These are phyloP conservation scores for Drosophila auraria DNA, from an alignment of 1,140 invertebrate species.

Conservation along the genomic window DNA sequence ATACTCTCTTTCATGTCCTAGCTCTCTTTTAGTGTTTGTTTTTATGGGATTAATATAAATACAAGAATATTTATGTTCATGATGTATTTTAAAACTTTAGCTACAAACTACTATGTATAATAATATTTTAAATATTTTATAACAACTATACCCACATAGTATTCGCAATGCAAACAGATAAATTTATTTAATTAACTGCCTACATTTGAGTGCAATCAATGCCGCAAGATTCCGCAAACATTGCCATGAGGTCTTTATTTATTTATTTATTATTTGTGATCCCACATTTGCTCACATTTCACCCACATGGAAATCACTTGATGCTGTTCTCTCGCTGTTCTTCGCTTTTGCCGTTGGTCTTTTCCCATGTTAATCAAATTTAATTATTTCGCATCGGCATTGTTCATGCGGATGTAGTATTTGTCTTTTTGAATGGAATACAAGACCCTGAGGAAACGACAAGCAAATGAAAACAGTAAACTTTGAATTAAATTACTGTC, in stretches of 20 bases:
- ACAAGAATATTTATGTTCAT: not conserved
- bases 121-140: not conserved
- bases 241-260: conserved; percentile 15
- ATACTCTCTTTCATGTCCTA: not conserved
- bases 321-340: conserved; percentile 16
- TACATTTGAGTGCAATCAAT: conserved; percentile 7
- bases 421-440: conserved; percentile 9
- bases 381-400: conserved; percentile 62
- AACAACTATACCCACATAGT: not conserved
- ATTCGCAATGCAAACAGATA: not conserved
- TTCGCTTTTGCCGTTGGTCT: conserved; percentile 20
- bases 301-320: conserved; percentile 49
- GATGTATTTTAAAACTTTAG: not conserved
- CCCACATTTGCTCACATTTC: conserved; percentile 8
- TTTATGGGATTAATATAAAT: not conserved
- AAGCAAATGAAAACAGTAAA: conserved; percentile 9
- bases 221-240: conserved; percentile 28
- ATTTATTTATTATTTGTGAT: conserved; percentile 13
- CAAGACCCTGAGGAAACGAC: conserved; percentile 10
- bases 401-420: conserved; percentile 14
- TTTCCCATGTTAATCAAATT: conserved; percentile 72
- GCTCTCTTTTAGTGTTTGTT: not conserved
- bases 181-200: conserved; percentile 17
- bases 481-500: conserved; percentile 1
- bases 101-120: not conserved